Conservation (phyloP, 2,888 invertebrate species). For the Exocentrus adspersus region DNA sequence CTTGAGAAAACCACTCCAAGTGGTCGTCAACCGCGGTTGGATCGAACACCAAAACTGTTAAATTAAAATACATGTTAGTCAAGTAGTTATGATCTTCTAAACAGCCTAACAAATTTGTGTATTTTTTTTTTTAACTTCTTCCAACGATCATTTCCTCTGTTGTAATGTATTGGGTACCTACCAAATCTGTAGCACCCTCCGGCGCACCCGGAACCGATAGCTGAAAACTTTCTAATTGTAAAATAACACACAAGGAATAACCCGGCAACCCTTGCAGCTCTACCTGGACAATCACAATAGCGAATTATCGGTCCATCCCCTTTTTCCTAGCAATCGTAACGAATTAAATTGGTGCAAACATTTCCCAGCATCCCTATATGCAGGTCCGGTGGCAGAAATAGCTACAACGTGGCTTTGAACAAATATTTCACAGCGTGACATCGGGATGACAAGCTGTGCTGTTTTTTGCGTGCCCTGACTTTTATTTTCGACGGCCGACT, state of each 20-base stretch:
- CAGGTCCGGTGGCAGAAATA: slow-evolving; percentile 52
- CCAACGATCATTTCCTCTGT: not conserved
- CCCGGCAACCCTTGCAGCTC: slow-evolving; percentile 49
- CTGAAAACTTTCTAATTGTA: slow-evolving; percentile 54
- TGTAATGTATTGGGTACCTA: too few relatives aligned
- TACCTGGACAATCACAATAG: slow-evolving; percentile 53
- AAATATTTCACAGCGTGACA: slow-evolving; percentile 54
- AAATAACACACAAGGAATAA: slow-evolving; percentile 53
- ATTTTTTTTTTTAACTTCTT: too few relatives aligned
- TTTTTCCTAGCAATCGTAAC: slow-evolving; percentile 53
- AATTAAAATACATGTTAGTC: slow-evolving; percentile 17
- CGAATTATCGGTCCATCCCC: slow-evolving; percentile 57
- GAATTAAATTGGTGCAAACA: slow-evolving; percentile 51
- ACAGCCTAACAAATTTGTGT: too few relatives aligned
- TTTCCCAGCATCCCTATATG: slow-evolving; percentile 53
- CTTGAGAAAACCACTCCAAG: slow-evolving; percentile 43
- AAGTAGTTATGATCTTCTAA: too few relatives aligned
- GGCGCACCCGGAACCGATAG: slow-evolving; percentile 27
- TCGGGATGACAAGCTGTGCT: slow-evolving; percentile 52
- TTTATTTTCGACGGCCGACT: slow-evolving; percentile 39
- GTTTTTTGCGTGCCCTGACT: slow-evolving; percentile 50
- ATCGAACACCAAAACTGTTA: slow-evolving; percentile 27
- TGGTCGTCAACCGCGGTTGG: slow-evolving; percentile 34
- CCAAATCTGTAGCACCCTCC: not conserved
- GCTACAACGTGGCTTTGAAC: slow-evolving; percentile 50